Evolutionary conservation across 1,140 invertebrate genomes (phyloP).

Genomic region (Leptinotarsa texana): DNA sequence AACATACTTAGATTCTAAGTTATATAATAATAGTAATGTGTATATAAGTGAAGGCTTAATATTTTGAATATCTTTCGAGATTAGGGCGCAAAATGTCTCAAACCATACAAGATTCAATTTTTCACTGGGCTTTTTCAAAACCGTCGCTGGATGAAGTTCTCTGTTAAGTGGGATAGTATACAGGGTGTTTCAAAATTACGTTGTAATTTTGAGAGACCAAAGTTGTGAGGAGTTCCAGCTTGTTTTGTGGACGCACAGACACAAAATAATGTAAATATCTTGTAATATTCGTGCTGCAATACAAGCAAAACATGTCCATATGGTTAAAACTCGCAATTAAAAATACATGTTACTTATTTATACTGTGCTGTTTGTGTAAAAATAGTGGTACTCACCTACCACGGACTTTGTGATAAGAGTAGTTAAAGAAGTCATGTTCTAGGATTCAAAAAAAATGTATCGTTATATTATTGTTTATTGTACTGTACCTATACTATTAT

Average conservation of each 20-base stretch:
- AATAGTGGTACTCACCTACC: constrained; percentile 48
- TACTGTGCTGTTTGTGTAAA: constrained; percentile 55
- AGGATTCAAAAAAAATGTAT: constrained; percentile 53
- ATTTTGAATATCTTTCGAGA: constrained; percentile 41
- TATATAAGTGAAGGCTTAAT: constrained; percentile 36
- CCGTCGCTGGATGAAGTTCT: constrained; percentile 9
- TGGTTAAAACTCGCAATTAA: constrained; percentile 52
- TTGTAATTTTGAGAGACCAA: not conserved
- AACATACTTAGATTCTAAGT: constrained; percentile 36
- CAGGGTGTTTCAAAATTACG: not conserved
- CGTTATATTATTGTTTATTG: constrained; percentile 55
- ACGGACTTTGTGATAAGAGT: constrained; percentile 56
- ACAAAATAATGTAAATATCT: constrained; percentile 35
- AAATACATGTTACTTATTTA: constrained; percentile 56
- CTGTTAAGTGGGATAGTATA: not conserved
- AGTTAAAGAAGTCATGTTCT: constrained; percentile 55
- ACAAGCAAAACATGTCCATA: constrained; percentile 53
- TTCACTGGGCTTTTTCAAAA: constrained; percentile 7
- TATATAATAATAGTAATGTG: constrained; percentile 32
- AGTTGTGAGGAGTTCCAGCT: constrained; percentile 9
- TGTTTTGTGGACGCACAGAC: constrained; percentile 15
- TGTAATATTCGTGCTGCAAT: constrained; percentile 48
- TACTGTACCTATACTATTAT: constrained; percentile 55
- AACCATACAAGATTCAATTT: constrained; percentile 28
- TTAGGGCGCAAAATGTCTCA: constrained; percentile 28